A percentile compares a stretch with the other conserved stretches of the same genome.
Evolutionary conservation across 2,113 vertebrate species (phyloP).

Genomic region (Boulengeromyrus knoepffleri): DNA sequence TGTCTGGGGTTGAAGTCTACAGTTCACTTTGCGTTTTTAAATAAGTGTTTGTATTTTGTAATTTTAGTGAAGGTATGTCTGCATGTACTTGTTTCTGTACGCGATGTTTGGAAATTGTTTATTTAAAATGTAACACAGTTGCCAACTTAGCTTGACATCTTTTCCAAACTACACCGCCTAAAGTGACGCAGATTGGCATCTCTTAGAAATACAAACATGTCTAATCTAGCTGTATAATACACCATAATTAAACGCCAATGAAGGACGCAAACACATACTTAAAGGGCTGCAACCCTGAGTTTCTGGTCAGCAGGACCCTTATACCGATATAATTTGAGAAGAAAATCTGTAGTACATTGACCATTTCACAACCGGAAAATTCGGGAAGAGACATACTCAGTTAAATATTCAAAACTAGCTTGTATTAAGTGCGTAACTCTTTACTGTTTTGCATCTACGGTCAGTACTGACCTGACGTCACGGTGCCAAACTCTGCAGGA

Average conservation of each 20-base stretch:
- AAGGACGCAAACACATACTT: not conserved
- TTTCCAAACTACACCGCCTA: not conserved
- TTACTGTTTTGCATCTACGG: not conserved
- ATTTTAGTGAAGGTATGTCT: not conserved
- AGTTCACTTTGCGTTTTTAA: not conserved
- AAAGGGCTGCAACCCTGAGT: not conserved
- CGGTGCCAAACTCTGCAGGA: slow-evolving; percentile 33
- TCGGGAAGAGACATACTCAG: not conserved
- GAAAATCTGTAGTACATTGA: not conserved
- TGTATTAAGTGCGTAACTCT: not conserved
- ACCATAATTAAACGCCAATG: not conserved
- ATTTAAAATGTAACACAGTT: not conserved
- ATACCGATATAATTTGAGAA: not conserved
- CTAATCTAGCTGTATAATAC: not conserved
- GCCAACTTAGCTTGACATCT: not conserved
- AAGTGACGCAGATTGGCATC: not conserved
- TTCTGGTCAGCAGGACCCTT: not conserved
- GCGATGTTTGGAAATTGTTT: not conserved
- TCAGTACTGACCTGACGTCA: not conserved
- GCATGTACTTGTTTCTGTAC: not conserved
- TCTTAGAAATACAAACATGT: not conserved
- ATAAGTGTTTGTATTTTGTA: not conserved
- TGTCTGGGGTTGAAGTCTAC: not conserved
- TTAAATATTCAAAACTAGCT: not conserved
- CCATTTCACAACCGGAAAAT: not conserved